Base-by-base conservation (phyloP, 2,797 vertebrate genomes). In the Mormyrops attenuatus region DNA sequence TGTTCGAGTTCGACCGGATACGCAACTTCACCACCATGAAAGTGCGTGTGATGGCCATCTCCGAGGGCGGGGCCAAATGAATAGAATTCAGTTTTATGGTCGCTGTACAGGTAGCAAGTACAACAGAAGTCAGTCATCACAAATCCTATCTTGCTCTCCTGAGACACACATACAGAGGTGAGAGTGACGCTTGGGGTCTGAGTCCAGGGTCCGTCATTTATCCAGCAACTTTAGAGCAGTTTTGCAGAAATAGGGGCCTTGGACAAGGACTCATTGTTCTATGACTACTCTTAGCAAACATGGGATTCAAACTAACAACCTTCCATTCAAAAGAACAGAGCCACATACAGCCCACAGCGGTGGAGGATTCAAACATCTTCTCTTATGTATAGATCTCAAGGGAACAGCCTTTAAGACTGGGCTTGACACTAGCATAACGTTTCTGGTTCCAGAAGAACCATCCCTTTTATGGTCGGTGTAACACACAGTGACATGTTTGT, bases 11-110 rank as follows among this genome's bases (percentile, higher is more conserved):
- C 0, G 98, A 99, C 94, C 97, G 97, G 84, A 96, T 95, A 90
- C 95, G 98, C 93, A 99, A 99, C 94, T 99, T 99, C 92, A 99
- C 98, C 0, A 96, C 97, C 44, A 99, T 99, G 98, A 99, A 99
- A 97, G 98, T 98, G 90, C 92, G 85, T 55, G 22, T 34, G 17
- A 69, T 17, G 20, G 69, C 13, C 34, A 0, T 73, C 30, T 17
- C 69, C 13, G 5, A 41, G 69, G 69, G 69, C 15, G 13, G 30
- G 69, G 34, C 69, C 34, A 17, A 73, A 38, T 73, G 69, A 73
- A 73, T 73, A 38, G 30, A 73, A 17, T 41, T 30, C 66, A 38
- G 38, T 73, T 38, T 73, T 38, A 73, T 73, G 5, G 66, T 38
- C n/a, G 9, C 57, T 30, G 26, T 66, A 66, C 22, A 66, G 63